phyloP scores from a whole-genome alignment of 2,113 vertebrate species.

The Pomatostomus ruficeps region DNA sequence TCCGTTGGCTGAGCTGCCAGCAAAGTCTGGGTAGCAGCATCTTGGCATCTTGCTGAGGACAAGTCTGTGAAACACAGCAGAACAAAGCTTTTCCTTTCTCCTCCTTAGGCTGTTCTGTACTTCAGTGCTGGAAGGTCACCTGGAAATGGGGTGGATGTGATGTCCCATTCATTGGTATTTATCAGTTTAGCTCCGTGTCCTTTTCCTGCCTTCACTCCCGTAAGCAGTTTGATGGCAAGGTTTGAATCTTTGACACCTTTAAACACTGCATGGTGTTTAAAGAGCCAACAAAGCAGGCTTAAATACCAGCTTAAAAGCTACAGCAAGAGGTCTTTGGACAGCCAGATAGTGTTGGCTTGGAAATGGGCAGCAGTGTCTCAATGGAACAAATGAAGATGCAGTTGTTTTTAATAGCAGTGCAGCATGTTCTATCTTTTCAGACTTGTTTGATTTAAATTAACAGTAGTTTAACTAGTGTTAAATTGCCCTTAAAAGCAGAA shows the following conservation, averaged over 20 bases:
- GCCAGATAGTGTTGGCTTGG: not conserved
- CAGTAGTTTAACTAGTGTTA: not conserved
- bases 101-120: not conserved
- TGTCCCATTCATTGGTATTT: not conserved
- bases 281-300: not conserved
- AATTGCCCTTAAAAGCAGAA: conserved; percentile 41
- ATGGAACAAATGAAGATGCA: not conserved
- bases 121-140: not conserved
- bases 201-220: not conserved
- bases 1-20: not conserved
- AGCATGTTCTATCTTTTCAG: not conserved
- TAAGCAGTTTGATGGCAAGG: not conserved
- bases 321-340: not conserved
- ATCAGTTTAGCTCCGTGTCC: not conserved
- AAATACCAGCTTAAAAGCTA: not conserved
- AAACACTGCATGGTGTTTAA: not conserved
- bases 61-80: not conserved
- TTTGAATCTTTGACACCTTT: not conserved
- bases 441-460: conserved; percentile 50
- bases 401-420: conserved; percentile 7
- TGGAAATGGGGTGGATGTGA: not conserved
- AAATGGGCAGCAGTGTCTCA: not conserved
- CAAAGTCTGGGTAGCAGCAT: not conserved
- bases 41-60: not conserved
- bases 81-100: not conserved